phyloP scores from a whole-genome alignment of 53 echinoderm and acorn worm species.

The Temnopleurus reevesii region DNA sequence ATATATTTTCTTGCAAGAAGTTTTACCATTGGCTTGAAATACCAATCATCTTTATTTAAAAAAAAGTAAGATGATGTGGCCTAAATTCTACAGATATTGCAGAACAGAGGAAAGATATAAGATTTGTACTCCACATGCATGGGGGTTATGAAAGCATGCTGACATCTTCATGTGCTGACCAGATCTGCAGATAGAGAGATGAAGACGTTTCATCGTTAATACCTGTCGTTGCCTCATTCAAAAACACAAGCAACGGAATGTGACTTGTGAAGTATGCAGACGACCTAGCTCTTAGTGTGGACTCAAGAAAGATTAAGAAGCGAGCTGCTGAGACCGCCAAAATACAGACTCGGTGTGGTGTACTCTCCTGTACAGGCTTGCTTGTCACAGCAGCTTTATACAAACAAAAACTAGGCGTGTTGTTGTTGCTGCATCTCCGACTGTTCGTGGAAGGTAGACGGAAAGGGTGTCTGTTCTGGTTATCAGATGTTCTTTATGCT shows the following conservation, averaged over 20 bases:
- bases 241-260: neutral
- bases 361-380: neutral
- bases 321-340: neutral
- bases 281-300: neutral
- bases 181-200: neutral
- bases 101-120: no score
- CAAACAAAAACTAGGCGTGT: no score
- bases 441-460: no score
- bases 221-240: slow-evolving; percentile 36
- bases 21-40: no score
- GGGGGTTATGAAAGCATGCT: neutral
- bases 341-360: neutral
- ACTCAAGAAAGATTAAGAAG: slow-evolving; percentile 9
- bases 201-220: neutral
- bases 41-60: no score
- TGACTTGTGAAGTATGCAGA: slow-evolving; percentile 45
- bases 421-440: no score
- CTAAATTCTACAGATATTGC: no score
- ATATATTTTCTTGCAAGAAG: no score
- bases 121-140: neutral
- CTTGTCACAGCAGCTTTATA: no score
- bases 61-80: no score
- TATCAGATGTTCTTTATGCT: no score
- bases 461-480: no score
- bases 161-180: neutral